Evolutionary conservation across 2,797 vertebrate genomes (phyloP).

Genomic region (Rhyacichthys aspro): DNA sequence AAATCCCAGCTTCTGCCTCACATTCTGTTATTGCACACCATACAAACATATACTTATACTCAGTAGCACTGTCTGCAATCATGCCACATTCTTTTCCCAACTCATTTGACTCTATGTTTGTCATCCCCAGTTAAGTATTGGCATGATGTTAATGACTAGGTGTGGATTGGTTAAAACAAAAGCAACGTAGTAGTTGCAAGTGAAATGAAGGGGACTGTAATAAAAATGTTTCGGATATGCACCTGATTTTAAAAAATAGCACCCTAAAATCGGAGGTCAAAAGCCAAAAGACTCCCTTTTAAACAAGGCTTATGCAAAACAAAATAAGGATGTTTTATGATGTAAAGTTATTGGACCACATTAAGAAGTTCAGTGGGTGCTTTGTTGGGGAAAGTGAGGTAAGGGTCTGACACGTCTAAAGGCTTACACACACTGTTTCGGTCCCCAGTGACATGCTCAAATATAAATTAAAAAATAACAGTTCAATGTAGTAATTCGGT

Average conservation of each 20-base stretch:
- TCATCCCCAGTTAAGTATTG: neutral
- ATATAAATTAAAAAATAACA: constrained; percentile 45
- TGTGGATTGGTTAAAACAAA: constrained; percentile 27
- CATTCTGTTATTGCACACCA: neutral
- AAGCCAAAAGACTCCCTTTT: constrained; percentile 45
- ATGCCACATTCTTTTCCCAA: constrained; percentile 10
- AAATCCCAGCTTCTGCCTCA: constrained; percentile 1
- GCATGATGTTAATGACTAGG: neutral
- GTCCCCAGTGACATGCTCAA: constrained; percentile 47
- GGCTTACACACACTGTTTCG: constrained; percentile 19
- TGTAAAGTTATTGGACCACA: constrained; percentile 48
- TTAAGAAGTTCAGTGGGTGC: constrained; percentile 9
- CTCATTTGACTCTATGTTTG: neutral
- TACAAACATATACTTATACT: neutral
- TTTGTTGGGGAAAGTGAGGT: constrained; percentile 48
- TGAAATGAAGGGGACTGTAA: constrained; percentile 44
- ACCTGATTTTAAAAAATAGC: constrained; percentile 47
- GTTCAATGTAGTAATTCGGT: constrained; percentile 41
- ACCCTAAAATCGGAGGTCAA: constrained; percentile 39
- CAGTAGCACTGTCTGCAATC: constrained; percentile 1
- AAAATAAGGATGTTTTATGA: constrained; percentile 6
- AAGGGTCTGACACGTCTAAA: constrained; percentile 31
- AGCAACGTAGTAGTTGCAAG: constrained; percentile 24
- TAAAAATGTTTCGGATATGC: constrained; percentile 26
- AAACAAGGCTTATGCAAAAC: constrained; percentile 25